Percentiles rank a stretch among this genome's conserved stretches.
phyloP scores from a whole-genome alignment of 2,888 invertebrate species.

The Platypus cylindrus region DNA sequence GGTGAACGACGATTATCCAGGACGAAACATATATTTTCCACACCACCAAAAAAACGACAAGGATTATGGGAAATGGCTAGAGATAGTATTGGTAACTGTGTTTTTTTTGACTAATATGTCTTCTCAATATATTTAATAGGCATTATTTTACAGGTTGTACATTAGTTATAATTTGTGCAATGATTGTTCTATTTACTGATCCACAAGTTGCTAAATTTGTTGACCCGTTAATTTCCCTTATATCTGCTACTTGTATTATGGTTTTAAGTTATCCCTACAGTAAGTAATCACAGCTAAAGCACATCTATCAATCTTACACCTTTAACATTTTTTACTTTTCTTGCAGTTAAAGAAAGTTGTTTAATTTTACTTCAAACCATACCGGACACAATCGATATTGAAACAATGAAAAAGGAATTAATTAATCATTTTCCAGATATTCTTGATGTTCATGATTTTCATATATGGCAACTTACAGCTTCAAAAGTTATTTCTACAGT shows the following conservation, averaged over 20 bases:
- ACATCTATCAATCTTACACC: neutral
- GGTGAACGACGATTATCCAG: constrained; percentile 38
- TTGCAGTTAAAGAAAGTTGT: constrained; percentile 76
- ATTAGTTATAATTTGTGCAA: constrained; percentile 57
- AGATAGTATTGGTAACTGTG: constrained; percentile 31
- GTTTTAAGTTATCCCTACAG: constrained; percentile 71
- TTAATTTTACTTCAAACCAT: constrained; percentile 84
- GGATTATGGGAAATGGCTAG: constrained; percentile 47
- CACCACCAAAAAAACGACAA: constrained; percentile 38
- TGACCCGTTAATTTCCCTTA: constrained; percentile 63
- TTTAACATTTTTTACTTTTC: constrained; percentile 1
- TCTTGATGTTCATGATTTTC: constrained; percentile 71
- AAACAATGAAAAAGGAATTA: constrained; percentile 51
- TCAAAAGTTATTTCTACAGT: constrained; percentile 72
- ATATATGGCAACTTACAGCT: constrained; percentile 78
- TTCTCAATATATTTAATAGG: neutral
- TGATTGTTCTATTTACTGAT: constrained; percentile 47
- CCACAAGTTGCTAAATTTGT: constrained; percentile 52
- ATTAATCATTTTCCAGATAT: constrained; percentile 55
- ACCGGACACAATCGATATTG: constrained; percentile 75
- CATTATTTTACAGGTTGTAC: constrained; percentile 46
- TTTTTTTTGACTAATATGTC: neutral
- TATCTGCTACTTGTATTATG: constrained; percentile 58
- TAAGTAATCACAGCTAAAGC: constrained; percentile 34
- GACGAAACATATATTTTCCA: constrained; percentile 23